These are phyloP conservation scores for Trichogramma pretiosum DNA, from an alignment of 1,140 invertebrate genomes.

Conservation along the genomic window DNA sequence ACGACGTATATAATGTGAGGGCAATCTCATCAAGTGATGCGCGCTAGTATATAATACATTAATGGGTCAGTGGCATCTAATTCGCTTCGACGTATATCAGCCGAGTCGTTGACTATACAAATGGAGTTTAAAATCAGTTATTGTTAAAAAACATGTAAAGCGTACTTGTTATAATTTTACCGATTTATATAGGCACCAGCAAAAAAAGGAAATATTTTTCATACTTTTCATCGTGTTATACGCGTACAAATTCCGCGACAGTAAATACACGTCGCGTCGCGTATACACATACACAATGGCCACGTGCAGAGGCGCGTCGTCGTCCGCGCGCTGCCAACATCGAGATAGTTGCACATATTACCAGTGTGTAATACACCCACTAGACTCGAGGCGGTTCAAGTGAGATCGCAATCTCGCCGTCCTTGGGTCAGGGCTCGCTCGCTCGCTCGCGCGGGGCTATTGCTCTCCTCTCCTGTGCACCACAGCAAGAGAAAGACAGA, in stretches of 20 bases:
- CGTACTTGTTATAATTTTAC: too few species aligned
- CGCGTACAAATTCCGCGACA: constrained; percentile 5
- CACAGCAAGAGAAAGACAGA: too few species aligned
- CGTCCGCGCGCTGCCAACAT: background rate
- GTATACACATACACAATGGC: constrained; percentile 14
- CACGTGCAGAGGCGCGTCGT: background rate
- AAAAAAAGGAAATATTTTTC: too few species aligned
- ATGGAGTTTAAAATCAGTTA: too few species aligned
- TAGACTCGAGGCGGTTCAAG: constrained; percentile 1
- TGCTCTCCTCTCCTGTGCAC: constrained; percentile 12
- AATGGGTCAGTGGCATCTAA: constrained; percentile 43
- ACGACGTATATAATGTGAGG: background rate
- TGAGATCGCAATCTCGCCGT: constrained; percentile 17
- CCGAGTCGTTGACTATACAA: too few species aligned
- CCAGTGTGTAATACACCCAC: background rate
- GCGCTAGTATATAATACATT: constrained; percentile 40
- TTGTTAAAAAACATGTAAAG: too few species aligned
- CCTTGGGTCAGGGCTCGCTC: constrained; percentile 16
- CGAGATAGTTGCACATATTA: background rate
- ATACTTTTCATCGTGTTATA: too few species aligned
- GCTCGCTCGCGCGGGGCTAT: constrained; percentile 9
- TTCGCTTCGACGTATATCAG: too few species aligned
- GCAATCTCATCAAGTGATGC: constrained; percentile 15
- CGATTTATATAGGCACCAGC: too few species aligned
- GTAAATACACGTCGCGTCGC: constrained; percentile 12